Conservation (phyloP, 2,888 invertebrate genomes). For the Drosophila nr. medialis region DNA sequence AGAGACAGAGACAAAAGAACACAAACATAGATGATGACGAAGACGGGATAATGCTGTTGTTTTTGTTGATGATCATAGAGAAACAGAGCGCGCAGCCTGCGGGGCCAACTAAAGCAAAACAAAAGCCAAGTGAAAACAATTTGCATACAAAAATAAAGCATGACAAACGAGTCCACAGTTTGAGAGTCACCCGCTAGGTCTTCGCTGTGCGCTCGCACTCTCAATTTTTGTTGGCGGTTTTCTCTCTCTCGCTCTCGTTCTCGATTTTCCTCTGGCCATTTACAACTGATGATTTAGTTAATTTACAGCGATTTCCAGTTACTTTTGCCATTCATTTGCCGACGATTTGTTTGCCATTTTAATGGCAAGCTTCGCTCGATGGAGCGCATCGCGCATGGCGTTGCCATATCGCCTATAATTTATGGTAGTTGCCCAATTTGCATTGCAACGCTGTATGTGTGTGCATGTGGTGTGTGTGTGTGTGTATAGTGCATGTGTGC, state of each 20-base stretch:
- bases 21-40: conserved; percentile 27
- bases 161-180: conserved; percentile 34
- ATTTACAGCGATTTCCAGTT: conserved; percentile 60
- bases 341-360: conserved; percentile 46
- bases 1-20: conserved; percentile 19
- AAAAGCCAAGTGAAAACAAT: conserved; percentile 23
- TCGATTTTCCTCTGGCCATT: conserved; percentile 24
- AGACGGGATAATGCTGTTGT: conserved; percentile 26
- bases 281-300: conserved; percentile 61
- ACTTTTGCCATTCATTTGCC: conserved; percentile 55
- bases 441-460: conserved; percentile 23
- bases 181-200: conserved; percentile 11
- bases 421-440: conserved; percentile 53
- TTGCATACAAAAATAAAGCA: conserved; percentile 32
- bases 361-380: conserved; percentile 38
- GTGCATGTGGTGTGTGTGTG: conserved; percentile 3
- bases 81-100: background rate
- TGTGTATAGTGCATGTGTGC: conserved; percentile 1
- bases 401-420: conserved; percentile 60
- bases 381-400: conserved; percentile 40
- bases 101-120: conserved; percentile 20
- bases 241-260: conserved; percentile 3
- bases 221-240: background rate
- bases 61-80: conserved; percentile 9
- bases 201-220: conserved; percentile 13